Evolutionary conservation across 2,888 invertebrate species (phyloP).

Genomic region (Drosophila koepferae): DNA sequence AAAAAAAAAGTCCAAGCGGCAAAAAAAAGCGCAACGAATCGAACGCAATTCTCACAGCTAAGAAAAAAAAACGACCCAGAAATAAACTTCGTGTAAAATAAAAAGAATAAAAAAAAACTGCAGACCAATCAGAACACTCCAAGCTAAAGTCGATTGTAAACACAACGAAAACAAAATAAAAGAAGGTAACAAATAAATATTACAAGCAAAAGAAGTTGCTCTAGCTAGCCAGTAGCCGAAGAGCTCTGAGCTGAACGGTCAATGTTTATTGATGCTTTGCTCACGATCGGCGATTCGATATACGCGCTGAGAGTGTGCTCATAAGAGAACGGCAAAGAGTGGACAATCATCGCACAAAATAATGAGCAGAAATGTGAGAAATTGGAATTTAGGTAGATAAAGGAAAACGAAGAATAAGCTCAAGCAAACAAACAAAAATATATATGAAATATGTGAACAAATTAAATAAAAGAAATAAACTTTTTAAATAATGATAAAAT

Average conservation of each 20-base stretch:
- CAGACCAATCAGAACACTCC: conserved; percentile 63
- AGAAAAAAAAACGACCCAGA: conserved; percentile 65
- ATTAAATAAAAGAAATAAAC: neutral
- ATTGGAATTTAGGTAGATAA: neutral
- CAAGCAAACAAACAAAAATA: neutral
- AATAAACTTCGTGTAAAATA: conserved; percentile 40
- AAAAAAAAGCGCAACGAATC: conserved; percentile 49
- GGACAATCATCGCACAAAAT: neutral
- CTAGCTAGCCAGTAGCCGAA: conserved; percentile 57
- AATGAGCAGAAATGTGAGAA: conserved; percentile 6
- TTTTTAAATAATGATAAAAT: neutral
- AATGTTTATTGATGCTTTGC: conserved; percentile 52
- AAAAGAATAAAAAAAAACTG: conserved; percentile 34
- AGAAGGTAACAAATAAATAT: conserved; percentile 48
- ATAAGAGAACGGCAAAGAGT: conserved; percentile 3
- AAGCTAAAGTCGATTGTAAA: conserved; percentile 57
- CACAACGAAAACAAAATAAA: conserved; percentile 23
- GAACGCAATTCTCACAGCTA: conserved; percentile 11
- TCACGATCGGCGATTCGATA: conserved; percentile 38
- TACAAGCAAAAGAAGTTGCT: conserved; percentile 56
- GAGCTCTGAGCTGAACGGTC: conserved; percentile 38
- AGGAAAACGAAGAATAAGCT: neutral
- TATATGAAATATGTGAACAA: neutral
- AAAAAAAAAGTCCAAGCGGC: neutral
- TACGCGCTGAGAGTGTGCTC: conserved; percentile 18